phyloP scores from a whole-genome alignment of 2,888 invertebrate genomes.

The Drosophila prostipennis region DNA sequence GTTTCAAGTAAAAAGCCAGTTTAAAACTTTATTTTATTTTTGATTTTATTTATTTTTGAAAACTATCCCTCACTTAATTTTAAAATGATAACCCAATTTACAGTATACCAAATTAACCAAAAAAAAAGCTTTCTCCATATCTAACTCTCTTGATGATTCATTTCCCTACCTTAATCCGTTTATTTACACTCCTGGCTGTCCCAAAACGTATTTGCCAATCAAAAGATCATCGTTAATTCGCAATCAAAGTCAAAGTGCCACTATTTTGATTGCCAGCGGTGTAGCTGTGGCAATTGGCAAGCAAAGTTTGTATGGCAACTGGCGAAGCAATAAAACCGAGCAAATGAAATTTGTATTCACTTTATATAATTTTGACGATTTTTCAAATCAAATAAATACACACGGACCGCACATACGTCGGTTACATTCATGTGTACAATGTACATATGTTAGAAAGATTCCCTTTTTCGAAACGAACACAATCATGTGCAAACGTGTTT shows the following conservation, averaged over 20 bases:
- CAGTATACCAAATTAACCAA: too few relatives aligned
- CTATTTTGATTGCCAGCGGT: slow-evolving; percentile 31
- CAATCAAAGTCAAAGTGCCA: slow-evolving; percentile 4
- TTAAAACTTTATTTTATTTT: too few relatives aligned
- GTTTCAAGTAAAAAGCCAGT: not conserved
- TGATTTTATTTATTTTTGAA: not conserved
- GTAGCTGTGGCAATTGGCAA: slow-evolving; percentile 30
- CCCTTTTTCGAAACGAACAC: slow-evolving; percentile 72
- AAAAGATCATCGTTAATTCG: not conserved
- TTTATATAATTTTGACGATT: slow-evolving; percentile 80
- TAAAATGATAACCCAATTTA: too few relatives aligned
- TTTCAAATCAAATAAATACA: slow-evolving; percentile 66
- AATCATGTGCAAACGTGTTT: slow-evolving; percentile 80
- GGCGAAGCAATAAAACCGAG: slow-evolving; percentile 65
- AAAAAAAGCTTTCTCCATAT: too few relatives aligned
- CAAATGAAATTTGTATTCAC: slow-evolving; percentile 78
- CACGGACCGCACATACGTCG: slow-evolving; percentile 9
- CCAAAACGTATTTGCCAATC: too few relatives aligned
- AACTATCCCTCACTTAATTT: too few relatives aligned
- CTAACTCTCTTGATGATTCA: too few relatives aligned
- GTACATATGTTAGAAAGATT: slow-evolving; percentile 52
- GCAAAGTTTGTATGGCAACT: slow-evolving; percentile 55
- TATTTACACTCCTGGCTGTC: not conserved
- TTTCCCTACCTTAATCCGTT: too few relatives aligned
- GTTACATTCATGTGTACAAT: slow-evolving; percentile 1